Base-by-base conservation (phyloP, 2,888 invertebrate genomes). In the Acrocera orbiculus region DNA sequence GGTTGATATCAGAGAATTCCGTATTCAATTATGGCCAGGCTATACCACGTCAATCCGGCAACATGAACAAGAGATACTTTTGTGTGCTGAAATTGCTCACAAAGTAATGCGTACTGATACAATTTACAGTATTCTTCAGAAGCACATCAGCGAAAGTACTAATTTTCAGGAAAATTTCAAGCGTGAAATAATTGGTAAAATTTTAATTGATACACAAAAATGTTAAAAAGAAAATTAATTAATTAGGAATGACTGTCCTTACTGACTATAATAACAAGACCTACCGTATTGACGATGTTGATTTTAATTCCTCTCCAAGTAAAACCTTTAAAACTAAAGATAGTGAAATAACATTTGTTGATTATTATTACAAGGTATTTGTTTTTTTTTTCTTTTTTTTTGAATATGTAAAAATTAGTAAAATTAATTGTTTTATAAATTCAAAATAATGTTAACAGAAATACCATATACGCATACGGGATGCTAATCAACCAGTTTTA, bases 71-170 rank as follows among this genome's bases (percentile, higher is more conserved):
- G 62, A 69, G 3, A 67, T 90, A 11, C 56, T 92, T 11, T 65
- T 92, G 63, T 78, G 78, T 29, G 67, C 74, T 0, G 89, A 90
- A 53, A 71, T 89, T 1, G 66, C 75, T 0, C 83, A 83, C 49
- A 90, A 90, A 61, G 76, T 89, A 0, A 70, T 90, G 63, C 67
- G 89, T 0, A 67, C 70, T 13, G 79, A 89, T 43, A 83, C 76
- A 0, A 71, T 82, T 0, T 61, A 75, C 0, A 70, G 78, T 41
- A 63, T 79, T 48, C 45, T 82, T 1, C 51, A 52, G 5, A 66
- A 71, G 4, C 70, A 70, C 43, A 58, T 60, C 0, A 40, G 51
- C 1, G 54, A 67, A 37, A 62, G 64, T 0, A 47, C 51, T 3
- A 60, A 70, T 35, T 73, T 63, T 42, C 68, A 65, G 45, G 69